These are phyloP conservation scores for Metaphire vulgaris DNA, from an alignment of 1,140 invertebrate species.

Conservation along the genomic window DNA sequence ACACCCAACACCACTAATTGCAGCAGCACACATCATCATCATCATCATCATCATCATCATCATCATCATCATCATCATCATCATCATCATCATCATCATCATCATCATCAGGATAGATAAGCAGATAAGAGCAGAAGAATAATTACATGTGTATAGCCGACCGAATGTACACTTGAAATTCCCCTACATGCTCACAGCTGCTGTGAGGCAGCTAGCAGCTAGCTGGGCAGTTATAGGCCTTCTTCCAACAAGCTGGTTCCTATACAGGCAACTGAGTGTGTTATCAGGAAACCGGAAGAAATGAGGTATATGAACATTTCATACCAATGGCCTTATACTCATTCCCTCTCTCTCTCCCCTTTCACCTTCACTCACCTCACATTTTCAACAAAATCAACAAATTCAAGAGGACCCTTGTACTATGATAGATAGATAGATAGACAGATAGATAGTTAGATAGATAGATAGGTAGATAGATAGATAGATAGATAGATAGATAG, in stretches of 20 bases:
- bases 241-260: neutral
- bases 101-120: neutral
- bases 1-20: too few species aligned
- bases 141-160: neutral
- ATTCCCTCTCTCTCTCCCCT: too few species aligned
- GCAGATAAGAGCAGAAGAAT: neutral
- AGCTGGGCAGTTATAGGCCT: neutral
- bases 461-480: neutral
- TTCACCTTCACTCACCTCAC: too few species aligned
- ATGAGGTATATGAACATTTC: too few species aligned
- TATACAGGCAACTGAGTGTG: neutral
- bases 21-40: too few species aligned
- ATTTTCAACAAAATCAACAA: too few species aligned
- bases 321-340: too few species aligned
- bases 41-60: neutral
- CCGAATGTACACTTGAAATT: neutral
- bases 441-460: neutral
- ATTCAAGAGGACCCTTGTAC: too few species aligned
- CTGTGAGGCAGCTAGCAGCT: neutral
- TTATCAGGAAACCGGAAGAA: too few species aligned
- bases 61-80: constrained; percentile 7
- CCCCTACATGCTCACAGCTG: neutral
- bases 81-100: neutral
- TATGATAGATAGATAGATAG: neutral
- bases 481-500: neutral